Conservation (phyloP, 2,888 invertebrate species). For the Cremastinae sp. region DNA sequence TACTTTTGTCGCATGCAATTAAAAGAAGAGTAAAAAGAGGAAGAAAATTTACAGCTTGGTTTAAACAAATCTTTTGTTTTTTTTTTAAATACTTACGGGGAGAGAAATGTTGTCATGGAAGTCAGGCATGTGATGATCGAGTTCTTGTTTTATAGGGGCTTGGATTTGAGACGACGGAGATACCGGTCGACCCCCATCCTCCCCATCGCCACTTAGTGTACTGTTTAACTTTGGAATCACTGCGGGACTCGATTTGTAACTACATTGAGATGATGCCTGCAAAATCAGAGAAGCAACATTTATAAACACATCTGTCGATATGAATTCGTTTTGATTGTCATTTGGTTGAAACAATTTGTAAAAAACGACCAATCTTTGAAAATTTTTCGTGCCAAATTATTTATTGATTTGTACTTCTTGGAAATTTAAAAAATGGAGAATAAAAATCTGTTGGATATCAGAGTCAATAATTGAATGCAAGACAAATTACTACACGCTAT, state of each 20-base stretch:
- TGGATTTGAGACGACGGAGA: constrained; percentile 81
- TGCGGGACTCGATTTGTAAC: constrained; percentile 85
- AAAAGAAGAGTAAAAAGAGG: not conserved
- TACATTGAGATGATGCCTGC: constrained; percentile 84
- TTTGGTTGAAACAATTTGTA: too few species aligned
- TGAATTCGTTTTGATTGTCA: too few species aligned
- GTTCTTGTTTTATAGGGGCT: constrained; percentile 85
- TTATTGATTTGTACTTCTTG: too few species aligned
- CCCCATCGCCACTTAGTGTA: constrained; percentile 82
- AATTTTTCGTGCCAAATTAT: too few species aligned
- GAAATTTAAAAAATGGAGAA: too few species aligned
- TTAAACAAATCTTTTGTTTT: not conserved
- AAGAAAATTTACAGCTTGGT: too few species aligned
- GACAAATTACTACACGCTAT: too few species aligned
- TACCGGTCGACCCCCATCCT: constrained; percentile 82
- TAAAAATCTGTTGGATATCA: too few species aligned
- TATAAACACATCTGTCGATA: too few species aligned
- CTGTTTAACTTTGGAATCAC: constrained; percentile 84
- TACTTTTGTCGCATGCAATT: constrained; percentile 18
- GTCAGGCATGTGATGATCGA: constrained; percentile 81
- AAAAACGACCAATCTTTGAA: too few species aligned
- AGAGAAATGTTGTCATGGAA: constrained; percentile 80
- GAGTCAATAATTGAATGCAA: too few species aligned
- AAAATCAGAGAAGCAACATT: constrained; percentile 63
- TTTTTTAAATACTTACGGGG: constrained; percentile 73